phyloP scores from a whole-genome alignment of 2,888 invertebrate species.

The Polymixis lichenea region DNA sequence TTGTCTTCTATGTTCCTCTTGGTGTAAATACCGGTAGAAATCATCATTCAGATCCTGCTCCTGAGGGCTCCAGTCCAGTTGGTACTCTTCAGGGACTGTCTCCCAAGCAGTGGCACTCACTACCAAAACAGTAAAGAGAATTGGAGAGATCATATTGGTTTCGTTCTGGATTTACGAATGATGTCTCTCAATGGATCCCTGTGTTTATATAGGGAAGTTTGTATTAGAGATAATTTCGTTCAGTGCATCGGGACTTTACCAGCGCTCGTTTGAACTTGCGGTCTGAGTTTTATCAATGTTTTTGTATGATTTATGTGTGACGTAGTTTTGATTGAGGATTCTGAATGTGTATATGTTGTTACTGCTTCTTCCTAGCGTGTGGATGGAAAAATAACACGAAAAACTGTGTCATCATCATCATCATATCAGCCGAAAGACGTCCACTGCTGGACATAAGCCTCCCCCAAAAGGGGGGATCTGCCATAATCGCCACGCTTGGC shows the following conservation, averaged over 20 bases:
- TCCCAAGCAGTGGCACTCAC: slow-evolving; percentile 42
- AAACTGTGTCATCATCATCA: too few species aligned
- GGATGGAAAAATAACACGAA: too few species aligned
- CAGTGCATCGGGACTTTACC: slow-evolving; percentile 34
- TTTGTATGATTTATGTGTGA: neutral
- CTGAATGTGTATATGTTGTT: neutral
- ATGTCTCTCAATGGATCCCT: slow-evolving; percentile 6
- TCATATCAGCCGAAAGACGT: too few species aligned
- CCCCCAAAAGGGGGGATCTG: too few species aligned
- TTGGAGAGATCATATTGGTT: slow-evolving; percentile 41
- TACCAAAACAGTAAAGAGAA: slow-evolving; percentile 34
- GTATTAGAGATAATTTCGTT: slow-evolving; percentile 18
- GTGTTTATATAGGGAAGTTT: slow-evolving; percentile 31
- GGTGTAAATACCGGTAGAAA: slow-evolving; percentile 24
- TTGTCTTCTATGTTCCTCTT: slow-evolving; percentile 43
- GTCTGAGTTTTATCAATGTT: slow-evolving; percentile 31
- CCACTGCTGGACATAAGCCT: too few species aligned
- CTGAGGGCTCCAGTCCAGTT: neutral
- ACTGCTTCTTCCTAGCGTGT: neutral
- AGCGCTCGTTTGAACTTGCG: neutral
- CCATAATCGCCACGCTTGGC: too few species aligned
- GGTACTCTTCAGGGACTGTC: neutral
- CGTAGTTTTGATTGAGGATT: neutral
- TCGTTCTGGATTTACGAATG: slow-evolving; percentile 31
- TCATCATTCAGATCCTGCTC: slow-evolving; percentile 5